Base-by-base conservation (phyloP, 2,113 vertebrate species). In the Delphinapterus leucas region DNA sequence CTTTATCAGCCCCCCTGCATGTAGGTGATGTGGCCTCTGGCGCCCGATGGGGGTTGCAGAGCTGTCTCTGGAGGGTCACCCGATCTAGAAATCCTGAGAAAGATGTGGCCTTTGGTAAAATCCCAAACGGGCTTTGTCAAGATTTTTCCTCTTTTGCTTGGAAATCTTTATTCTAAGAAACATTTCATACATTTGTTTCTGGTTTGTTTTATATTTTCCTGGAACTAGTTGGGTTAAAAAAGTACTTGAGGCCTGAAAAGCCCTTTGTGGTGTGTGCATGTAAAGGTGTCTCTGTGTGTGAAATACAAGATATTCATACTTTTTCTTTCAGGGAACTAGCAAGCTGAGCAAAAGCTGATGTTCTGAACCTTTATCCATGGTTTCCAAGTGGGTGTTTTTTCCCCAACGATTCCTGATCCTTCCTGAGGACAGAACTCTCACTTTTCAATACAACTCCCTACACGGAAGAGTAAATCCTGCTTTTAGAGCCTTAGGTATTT, bases 1-100 rank as follows among this genome's bases (percentile, higher is more conserved):
- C 93, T 70, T 81, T 80, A 88, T 44, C 94, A 85, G 79, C 74
- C 93, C 93, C 55, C 65, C 26, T 82, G 85, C 96, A 80, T n/a
- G 58, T 70, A 84, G 85, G 82, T 77, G 97, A 88, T 84, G 0
- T 15, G 70, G 96, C 84, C 1, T 47, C 17, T 53, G 86, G 49
- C 0, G 31, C 10, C 13, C 1, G 0, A 6, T 4, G 73, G 13
- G 44, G 49, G 4, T 4, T 31, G 26, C 61, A 41, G 18, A 10
- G 0, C 11, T 26, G 2, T 41, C n/a, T 21, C 6, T 18, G 2
- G 14, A 7, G 13, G 14, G 6, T 33, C 18, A 2, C 23, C 2
- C 1, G 12, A 10, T 44, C 67, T 58, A 38, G 84, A 13, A 15
- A 20, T 36, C 6, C 6, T 5, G 31, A 25, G n/a, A 76, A 63